Conservation (phyloP, 2,113 vertebrate species). For the Tragelaphus scriptus region DNA sequence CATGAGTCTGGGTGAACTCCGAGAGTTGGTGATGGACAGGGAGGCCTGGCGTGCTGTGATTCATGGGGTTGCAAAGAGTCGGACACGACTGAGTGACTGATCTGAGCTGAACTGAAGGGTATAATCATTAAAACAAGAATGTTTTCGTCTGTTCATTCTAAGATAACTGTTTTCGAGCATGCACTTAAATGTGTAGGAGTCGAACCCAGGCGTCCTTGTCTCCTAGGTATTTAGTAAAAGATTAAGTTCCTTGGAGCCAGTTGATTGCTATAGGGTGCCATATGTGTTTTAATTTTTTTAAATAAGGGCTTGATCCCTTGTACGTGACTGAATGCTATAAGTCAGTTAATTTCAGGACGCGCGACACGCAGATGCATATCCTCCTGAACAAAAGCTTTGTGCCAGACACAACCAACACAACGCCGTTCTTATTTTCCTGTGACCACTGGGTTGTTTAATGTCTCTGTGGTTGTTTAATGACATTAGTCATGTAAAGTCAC, state of each 20-base stretch:
- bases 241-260: not conserved
- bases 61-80: too few species aligned
- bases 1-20: too few species aligned
- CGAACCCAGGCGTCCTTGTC: not conserved
- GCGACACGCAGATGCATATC: not conserved
- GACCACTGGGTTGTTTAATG: not conserved
- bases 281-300: not conserved
- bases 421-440: slow-evolving; percentile 10
- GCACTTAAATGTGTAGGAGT: not conserved
- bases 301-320: not conserved
- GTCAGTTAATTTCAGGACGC: not conserved
- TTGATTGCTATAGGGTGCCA: not conserved
- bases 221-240: not conserved
- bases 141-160: not conserved
- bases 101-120: too few species aligned
- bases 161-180: not conserved
- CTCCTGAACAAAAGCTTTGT: not conserved
- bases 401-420: not conserved
- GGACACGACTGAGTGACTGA: too few species aligned
- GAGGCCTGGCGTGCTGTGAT: too few species aligned
- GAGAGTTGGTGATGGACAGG: too few species aligned
- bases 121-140: not conserved
- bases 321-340: not conserved
- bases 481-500: slow-evolving; percentile 22
- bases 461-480: slow-evolving; percentile 25